Evolutionary conservation across 2,113 vertebrate genomes (phyloP).

Genomic region (Gopherus evgoodei): DNA sequence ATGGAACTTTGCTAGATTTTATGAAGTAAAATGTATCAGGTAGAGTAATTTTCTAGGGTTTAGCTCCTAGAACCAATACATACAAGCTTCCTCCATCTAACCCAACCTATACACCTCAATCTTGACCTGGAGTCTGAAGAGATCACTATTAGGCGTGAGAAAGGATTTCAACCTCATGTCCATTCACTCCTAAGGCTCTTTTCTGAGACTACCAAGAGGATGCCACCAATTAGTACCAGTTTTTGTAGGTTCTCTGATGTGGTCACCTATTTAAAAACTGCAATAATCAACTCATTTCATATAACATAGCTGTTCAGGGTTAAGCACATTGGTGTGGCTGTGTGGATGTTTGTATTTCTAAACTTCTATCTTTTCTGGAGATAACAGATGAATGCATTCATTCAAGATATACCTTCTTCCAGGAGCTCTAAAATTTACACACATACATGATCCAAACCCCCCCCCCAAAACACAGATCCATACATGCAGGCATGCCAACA

Average conservation of each 20-base stretch:
- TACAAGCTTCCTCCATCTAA: not conserved
- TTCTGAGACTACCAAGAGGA: not conserved
- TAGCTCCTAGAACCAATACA: not conserved
- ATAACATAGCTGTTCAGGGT: not conserved
- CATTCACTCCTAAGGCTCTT: not conserved
- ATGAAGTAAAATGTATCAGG: not conserved
- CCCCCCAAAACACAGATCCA: not conserved
- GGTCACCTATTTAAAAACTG: not conserved
- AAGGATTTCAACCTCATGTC: not conserved
- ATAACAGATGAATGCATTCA: not conserved
- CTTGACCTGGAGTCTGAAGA: not conserved
- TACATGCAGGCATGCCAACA: rapidly evolving
- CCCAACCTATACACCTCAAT: not conserved
- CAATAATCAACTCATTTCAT: not conserved
- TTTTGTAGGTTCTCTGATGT: not conserved
- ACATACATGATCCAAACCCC: not conserved
- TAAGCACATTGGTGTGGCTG: not conserved
- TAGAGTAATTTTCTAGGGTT: not conserved
- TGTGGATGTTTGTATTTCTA: not conserved
- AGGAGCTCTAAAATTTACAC: not conserved
- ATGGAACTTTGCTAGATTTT: not conserved
- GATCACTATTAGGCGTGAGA: not conserved
- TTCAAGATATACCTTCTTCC: not conserved
- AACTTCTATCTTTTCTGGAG: not conserved
- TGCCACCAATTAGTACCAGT: not conserved